Evolutionary conservation across 2,888 invertebrate genomes (phyloP).

Genomic region (Lomographa bimaculata): DNA sequence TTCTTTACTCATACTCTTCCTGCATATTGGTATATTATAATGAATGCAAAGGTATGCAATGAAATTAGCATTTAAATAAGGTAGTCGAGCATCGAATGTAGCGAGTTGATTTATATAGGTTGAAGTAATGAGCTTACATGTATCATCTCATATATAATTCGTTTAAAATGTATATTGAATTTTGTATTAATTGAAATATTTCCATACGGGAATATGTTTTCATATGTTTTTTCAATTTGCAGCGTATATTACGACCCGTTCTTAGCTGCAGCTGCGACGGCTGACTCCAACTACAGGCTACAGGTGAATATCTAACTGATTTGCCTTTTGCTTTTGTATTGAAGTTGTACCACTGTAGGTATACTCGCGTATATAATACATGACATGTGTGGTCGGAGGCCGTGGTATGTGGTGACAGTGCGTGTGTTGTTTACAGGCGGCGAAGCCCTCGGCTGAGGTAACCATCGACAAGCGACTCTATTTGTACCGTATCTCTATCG

Average conservation of each 20-base stretch:
- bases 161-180: constrained; percentile 8
- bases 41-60: constrained; percentile 12
- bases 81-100: constrained; percentile 16
- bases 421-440: constrained; percentile 87
- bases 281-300: constrained; percentile 95
- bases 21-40: constrained; percentile 18
- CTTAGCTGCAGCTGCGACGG: constrained; percentile 93
- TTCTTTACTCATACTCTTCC: constrained; percentile 27
- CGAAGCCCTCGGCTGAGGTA: constrained; percentile 88
- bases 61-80: constrained; percentile 15
- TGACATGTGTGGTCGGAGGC: too few species aligned
- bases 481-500: constrained; percentile 74
- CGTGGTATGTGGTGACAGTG: constrained; percentile 46
- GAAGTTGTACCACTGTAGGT: too few species aligned
- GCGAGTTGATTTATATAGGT: constrained; percentile 11
- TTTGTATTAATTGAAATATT: neutral
- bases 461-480: constrained; percentile 65
- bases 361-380: too few species aligned
- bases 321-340: constrained; percentile 2
- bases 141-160: constrained; percentile 14
- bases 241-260: constrained; percentile 98
- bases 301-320: constrained; percentile 89
- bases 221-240: constrained; percentile 65
- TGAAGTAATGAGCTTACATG: constrained; percentile 21
- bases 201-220: constrained; percentile 5